Conservation (phyloP, 2,888 invertebrate species). For the Sylvicola cinctus region DNA sequence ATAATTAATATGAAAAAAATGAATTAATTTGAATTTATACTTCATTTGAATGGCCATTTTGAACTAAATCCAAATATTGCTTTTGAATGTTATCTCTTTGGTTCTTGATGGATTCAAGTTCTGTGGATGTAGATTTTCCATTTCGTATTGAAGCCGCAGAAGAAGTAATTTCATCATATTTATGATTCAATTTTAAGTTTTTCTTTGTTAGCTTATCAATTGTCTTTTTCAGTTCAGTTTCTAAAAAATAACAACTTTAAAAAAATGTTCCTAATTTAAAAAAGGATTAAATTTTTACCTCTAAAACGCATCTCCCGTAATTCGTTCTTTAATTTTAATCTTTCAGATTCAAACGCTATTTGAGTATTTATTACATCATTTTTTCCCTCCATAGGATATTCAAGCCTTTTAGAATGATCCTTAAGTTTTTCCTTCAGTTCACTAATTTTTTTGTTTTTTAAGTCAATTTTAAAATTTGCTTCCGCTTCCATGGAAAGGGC, state of each 20-base stretch:
- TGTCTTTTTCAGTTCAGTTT: constrained; percentile 26
- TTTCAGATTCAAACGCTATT: no score
- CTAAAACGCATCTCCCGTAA: no score
- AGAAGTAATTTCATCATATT: no score
- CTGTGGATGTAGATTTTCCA: no score
- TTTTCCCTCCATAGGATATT: constrained; percentile 28
- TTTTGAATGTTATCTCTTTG: constrained; percentile 24
- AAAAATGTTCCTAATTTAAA: no score
- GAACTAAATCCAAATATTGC: constrained; percentile 17
- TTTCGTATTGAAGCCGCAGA: no score
- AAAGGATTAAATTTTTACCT: no score
- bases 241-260: constrained; percentile 17
- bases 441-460: constrained; percentile 11
- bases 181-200: constrained; percentile 26
- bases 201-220: constrained; percentile 29
- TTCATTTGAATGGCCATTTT: background rate
- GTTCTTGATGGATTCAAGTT: no score
- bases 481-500: constrained; percentile 57
- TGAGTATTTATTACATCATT: no score
- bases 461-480: constrained; percentile 41
- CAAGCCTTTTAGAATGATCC: no score
- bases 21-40: background rate
- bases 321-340: no score
- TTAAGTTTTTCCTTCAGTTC: constrained; percentile 16
- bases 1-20: background rate